Percentiles rank a stretch among this genome's conserved stretches.
Evolutionary conservation across 1,140 invertebrate genomes (phyloP).

Genomic region (Monochamus saltuarius): DNA sequence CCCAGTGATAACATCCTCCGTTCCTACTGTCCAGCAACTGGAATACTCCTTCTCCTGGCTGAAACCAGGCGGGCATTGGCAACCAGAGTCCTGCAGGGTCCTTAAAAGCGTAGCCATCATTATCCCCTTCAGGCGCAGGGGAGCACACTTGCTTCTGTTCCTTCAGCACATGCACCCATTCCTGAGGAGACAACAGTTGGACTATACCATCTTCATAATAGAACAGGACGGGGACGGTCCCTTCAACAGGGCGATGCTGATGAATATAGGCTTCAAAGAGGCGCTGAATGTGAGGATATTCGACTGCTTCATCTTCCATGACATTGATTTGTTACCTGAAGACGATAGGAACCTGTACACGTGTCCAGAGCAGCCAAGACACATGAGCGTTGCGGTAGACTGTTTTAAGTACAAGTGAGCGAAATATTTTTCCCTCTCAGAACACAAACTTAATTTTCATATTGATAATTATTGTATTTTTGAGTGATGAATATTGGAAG

Average conservation of each 20-base stretch:
- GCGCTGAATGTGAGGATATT: constrained; percentile 74
- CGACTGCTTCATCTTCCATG: constrained; percentile 94
- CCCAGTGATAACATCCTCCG: constrained; percentile 51
- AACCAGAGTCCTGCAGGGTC: constrained; percentile 73
- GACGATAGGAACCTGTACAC: constrained; percentile 90
- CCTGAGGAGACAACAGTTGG: constrained; percentile 84
- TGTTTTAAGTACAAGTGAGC: constrained; percentile 81
- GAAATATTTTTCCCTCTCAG: no score
- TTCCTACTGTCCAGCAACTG: constrained; percentile 50
- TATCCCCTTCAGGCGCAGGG: constrained; percentile 84
- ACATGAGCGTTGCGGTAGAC: constrained; percentile 93
- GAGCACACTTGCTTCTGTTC: constrained; percentile 78
- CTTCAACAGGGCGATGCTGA: constrained; percentile 92
- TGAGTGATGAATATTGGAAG: not conserved
- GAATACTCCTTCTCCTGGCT: constrained; percentile 55
- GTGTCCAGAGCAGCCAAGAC: constrained; percentile 85
- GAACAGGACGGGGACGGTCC: constrained; percentile 76
- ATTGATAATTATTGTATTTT: constrained; percentile 6
- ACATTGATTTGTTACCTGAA: constrained; percentile 91
- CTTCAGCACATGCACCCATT: constrained; percentile 89
- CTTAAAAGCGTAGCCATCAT: constrained; percentile 83
- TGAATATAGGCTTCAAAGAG: constrained; percentile 92
- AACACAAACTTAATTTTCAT: no score
- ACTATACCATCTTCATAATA: constrained; percentile 94
- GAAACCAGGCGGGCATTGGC: constrained; percentile 71